phyloP scores from a whole-genome alignment of 2,888 invertebrate genomes.

The Coremacera marginata region DNA sequence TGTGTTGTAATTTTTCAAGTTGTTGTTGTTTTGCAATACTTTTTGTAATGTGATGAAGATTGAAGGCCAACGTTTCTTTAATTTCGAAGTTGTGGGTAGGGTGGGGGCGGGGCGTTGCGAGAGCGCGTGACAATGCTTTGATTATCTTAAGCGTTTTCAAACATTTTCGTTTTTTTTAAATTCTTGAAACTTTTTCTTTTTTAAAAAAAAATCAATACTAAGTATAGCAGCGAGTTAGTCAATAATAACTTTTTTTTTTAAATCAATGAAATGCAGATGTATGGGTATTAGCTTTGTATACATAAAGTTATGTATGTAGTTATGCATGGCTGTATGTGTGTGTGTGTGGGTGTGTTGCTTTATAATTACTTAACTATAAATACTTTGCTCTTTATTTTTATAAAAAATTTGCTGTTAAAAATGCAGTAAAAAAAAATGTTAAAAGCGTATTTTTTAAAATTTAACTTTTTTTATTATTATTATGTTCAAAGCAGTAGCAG shows the following conservation, averaged over 20 bases:
- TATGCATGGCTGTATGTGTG: conserved; percentile 33
- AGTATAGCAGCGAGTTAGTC: not conserved
- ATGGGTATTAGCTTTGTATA: not conserved
- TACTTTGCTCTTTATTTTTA: not conserved
- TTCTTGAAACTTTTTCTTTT: too few relatives aligned
- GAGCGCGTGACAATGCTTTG: not conserved
- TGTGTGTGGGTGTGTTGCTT: conserved; percentile 37
- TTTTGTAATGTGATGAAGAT: not conserved
- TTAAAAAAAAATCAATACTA: too few relatives aligned
- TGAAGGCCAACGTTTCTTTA: conserved; percentile 14
- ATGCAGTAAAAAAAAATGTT: not conserved
- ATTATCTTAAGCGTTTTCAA: too few relatives aligned
- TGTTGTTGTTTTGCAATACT: too few relatives aligned
- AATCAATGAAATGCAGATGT: not conserved
- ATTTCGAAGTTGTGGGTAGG: not conserved
- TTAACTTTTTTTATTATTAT: not conserved
- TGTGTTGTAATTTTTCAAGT: too few relatives aligned
- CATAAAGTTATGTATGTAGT: not conserved
- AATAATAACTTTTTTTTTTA: not conserved
- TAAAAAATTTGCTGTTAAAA: not conserved
- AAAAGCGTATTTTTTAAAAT: not conserved
- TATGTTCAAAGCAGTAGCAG: conserved; percentile 6
- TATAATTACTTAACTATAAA: conserved; percentile 14
- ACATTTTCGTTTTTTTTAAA: too few relatives aligned
- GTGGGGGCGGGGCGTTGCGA: not conserved